Evolutionary conservation across 2,113 vertebrate species (phyloP).

Genomic region (Sorex fumeus): DNA sequence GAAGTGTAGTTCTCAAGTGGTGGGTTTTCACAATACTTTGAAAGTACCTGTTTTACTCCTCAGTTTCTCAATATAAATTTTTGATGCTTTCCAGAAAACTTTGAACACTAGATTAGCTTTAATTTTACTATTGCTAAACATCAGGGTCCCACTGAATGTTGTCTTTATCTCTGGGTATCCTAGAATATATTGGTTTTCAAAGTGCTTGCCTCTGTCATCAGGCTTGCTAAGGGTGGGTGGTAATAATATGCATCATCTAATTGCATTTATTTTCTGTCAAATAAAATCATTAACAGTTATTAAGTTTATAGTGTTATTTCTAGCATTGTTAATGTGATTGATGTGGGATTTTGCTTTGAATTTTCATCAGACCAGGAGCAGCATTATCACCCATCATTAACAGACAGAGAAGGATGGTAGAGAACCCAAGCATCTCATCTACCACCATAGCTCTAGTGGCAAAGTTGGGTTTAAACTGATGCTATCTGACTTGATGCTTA

Average conservation of each 20-base stretch:
- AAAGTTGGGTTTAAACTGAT: conserved; percentile 3
- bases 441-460: neutral
- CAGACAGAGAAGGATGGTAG: neutral
- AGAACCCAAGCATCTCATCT: neutral
- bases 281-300: neutral
- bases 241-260: neutral
- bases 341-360: neutral
- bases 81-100: conserved; percentile 15
- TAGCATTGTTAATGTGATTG: neutral
- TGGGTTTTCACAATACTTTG: neutral
- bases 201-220: neutral
- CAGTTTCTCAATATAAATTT: conserved; percentile 23
- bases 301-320: neutral
- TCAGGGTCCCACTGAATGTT: neutral
- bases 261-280: neutral
- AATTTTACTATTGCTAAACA: neutral
- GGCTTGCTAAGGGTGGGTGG: neutral
- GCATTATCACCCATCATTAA: neutral
- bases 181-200: neutral
- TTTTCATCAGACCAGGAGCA: neutral
- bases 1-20: neutral
- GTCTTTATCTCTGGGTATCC: neutral
- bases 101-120: neutral
- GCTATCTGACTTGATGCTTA: neutral
- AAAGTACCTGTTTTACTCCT: neutral